Base-by-base conservation (phyloP, 92 coral and sea anemone genomes). In the Bergia puertoricense region DNA sequence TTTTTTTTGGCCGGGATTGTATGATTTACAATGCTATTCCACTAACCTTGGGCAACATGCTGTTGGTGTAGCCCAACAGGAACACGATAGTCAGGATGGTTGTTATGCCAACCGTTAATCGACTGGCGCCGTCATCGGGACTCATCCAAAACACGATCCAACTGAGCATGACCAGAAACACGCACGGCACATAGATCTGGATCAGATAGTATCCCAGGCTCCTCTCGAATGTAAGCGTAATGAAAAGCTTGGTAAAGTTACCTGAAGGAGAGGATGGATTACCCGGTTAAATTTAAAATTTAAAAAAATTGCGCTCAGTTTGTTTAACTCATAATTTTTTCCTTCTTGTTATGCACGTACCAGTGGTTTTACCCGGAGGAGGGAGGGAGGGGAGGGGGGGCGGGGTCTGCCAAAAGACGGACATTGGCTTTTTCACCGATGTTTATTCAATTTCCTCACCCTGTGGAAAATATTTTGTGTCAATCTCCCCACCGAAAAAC, bases 61-160 rank as follows among this genome's bases (percentile, higher is more conserved):
- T 89, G 86, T 96, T 96, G 46, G 94, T 89, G 88, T 95, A 95
- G 43, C 99, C 98, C 81, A 95, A 77, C 48, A 96, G 77, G 88
- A 96, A 96, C 86, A 96, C 94, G 74, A 96, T 95, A 5, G 99
- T 96, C 77, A 96, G 94, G 37, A 96, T 96, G 46, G 96, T 93
- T 41, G 98, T 94, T 91, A 94, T 93, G 73, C 98, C 98, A 43
- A 94, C 95, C 37, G 96, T 94, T 71, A 94, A 81, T 74, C 98
- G 88, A 81, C 94, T 90, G n/a, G 95, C 98, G 69, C 93, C 95
- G 82, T 90, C 91, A 23, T 95, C 96, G 5, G 92, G 91, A 85
- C 89, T 83, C 94, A 93, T 93, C 99, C 99, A 96, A 86, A 96
- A 96, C 69, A 94, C 98, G 30, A 96, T 93, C 99, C 98, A 96